Conservation (phyloP, 2,113 vertebrate species). For the Nicator chloris region DNA sequence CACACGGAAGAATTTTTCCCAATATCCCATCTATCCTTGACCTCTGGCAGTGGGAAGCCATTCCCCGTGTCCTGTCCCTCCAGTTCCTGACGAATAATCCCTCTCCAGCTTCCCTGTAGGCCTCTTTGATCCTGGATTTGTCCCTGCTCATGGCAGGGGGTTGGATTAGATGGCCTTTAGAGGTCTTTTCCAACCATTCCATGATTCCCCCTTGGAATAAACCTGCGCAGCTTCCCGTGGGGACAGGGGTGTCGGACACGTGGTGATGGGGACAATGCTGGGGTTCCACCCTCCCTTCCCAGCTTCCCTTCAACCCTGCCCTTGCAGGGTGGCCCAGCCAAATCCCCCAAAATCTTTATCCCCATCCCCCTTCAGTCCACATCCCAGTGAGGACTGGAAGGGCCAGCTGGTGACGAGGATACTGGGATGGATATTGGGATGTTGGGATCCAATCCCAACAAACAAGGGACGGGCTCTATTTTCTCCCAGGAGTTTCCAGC, state of each 20-base stretch:
- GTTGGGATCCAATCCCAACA: background rate
- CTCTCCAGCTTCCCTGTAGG: background rate
- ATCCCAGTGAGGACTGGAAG: background rate
- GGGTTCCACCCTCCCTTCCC: background rate
- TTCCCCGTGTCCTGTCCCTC: background rate
- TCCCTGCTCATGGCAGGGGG: background rate
- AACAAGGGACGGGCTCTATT: background rate
- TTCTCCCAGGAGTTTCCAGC: background rate
- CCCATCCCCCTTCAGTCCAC: background rate
- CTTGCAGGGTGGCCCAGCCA: background rate
- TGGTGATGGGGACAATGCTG: fast-evolving
- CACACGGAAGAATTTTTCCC: background rate
- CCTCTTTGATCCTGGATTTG: fast-evolving
- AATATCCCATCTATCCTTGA: background rate
- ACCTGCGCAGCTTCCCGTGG: fast-evolving
- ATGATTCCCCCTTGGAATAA: background rate
- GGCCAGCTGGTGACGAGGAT: fast-evolving
- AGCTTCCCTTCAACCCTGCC: background rate
- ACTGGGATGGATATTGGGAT: background rate
- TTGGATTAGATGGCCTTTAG: background rate
- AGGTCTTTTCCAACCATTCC: background rate
- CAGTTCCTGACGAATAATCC: background rate
- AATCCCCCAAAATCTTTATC: background rate
- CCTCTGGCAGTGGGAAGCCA: background rate
- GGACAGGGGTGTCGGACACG: too few relatives aligned